A percentile compares a stretch with the other conserved stretches of the same genome.
Conservation (phyloP, 2,113 vertebrate genomes). For the Labeo catla region DNA sequence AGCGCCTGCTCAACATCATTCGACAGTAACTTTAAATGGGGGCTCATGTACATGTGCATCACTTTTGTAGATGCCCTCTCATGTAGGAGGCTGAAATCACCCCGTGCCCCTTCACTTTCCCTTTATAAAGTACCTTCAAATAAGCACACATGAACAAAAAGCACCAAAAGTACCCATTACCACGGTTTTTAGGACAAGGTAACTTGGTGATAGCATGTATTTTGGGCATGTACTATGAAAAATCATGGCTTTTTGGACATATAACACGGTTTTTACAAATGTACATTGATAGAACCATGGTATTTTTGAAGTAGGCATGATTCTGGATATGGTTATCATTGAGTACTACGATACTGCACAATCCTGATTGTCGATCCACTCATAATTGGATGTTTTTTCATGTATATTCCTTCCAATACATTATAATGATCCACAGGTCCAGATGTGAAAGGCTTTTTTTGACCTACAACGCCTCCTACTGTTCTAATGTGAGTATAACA, state of each 20-base stretch:
- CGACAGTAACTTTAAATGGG: constrained; percentile 16
- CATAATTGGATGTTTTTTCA: not conserved
- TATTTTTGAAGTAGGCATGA: not conserved
- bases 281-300: not conserved
- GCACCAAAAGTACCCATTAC: not conserved
- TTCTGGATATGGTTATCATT: not conserved
- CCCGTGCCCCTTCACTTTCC: constrained; percentile 46
- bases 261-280: not conserved
- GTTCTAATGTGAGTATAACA: not conserved
- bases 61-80: constrained; percentile 51
- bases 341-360: not conserved
- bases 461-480: not conserved
- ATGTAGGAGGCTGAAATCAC: constrained; percentile 46
- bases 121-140: not conserved
- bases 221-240: not conserved
- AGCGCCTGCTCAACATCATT: constrained; percentile 5
- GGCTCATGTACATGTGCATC: not conserved
- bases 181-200: too few relatives aligned
- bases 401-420: not conserved
- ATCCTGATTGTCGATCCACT: not conserved
- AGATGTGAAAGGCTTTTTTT: not conserved
- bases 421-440: not conserved
- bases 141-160: not conserved
- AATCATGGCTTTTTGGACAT: not conserved
- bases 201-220: not conserved